Conservation (phyloP, 2,888 invertebrate species). For the Tenthredo scrophulariae region DNA sequence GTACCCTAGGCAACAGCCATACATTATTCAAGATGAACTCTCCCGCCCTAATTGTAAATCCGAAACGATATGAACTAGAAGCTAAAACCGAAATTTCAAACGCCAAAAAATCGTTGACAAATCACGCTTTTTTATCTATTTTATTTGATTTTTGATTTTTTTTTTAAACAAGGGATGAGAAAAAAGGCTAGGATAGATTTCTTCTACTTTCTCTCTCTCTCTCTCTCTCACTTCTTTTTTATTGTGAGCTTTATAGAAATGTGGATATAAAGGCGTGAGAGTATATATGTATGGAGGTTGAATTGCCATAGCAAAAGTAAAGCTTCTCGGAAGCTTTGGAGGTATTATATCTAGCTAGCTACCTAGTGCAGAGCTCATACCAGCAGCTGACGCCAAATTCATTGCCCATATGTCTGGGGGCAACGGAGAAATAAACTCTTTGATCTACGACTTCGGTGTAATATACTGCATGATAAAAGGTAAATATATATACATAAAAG, state of each 20-base stretch:
- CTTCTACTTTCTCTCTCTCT: background rate
- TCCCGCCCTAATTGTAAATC: constrained; percentile 11
- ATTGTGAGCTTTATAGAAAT: constrained; percentile 14
- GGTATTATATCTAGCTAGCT: background rate
- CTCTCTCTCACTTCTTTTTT: background rate
- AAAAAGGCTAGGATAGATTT: too few species aligned
- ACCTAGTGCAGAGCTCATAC: background rate
- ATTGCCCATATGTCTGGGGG: constrained; percentile 16
- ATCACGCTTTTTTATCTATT: background rate
- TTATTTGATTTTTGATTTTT: too few species aligned
- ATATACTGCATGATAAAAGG: background rate
- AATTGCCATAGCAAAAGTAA: background rate
- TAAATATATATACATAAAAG: background rate
- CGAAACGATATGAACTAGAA: background rate
- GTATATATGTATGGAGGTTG: background rate
- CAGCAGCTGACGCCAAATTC: constrained; percentile 31
- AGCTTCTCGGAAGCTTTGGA: background rate
- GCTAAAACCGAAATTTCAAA: background rate
- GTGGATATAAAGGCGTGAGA: background rate
- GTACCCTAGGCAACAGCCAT: background rate
- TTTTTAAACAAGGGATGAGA: too few species aligned
- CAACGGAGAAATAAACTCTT: background rate
- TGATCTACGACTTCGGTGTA: background rate
- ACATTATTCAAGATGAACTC: background rate
- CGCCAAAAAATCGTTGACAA: background rate